Conservation (phyloP, 2,888 invertebrate genomes). For the Agonopterix subpropinquella region DNA sequence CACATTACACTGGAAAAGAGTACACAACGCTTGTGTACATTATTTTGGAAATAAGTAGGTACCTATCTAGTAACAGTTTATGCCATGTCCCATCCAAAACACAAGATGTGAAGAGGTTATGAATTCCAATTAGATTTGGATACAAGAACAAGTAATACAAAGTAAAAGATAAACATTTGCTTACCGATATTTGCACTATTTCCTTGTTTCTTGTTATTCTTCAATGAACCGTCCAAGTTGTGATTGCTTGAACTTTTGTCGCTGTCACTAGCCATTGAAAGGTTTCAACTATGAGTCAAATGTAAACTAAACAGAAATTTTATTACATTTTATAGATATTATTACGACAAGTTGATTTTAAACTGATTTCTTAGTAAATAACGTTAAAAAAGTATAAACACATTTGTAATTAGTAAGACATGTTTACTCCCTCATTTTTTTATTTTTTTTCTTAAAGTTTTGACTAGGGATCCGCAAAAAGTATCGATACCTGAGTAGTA, state of each 20-base stretch:
- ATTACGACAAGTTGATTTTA: background rate
- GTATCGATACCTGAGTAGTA: no score
- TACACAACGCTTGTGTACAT: no score
- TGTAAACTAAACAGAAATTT: background rate
- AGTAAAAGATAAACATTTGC: conserved; percentile 11
- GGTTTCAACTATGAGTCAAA: conserved; percentile 11
- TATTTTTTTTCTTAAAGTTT: background rate
- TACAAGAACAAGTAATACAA: background rate
- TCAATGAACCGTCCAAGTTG: conserved; percentile 62
- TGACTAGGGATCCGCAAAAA: no score
- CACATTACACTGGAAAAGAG: no score
- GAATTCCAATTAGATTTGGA: background rate
- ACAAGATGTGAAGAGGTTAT: background rate
- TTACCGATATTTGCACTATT: conserved; percentile 53
- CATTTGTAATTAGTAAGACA: conserved; percentile 26
- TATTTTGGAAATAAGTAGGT: no score
- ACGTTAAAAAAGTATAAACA: conserved; percentile 8
- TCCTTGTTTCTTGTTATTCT: conserved; percentile 50
- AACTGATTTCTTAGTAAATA: conserved; percentile 5
- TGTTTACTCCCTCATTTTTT: conserved; percentile 55
- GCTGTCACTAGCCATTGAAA: conserved; percentile 74
- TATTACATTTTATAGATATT: conserved; percentile 1
- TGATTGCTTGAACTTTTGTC: conserved; percentile 67
- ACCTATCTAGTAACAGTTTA: no score
- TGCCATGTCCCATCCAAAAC: background rate